Percentiles rank a stretch among this genome's conserved stretches.
Conservation (phyloP, 1,140 invertebrate genomes). For the Heliconius hermathena region DNA sequence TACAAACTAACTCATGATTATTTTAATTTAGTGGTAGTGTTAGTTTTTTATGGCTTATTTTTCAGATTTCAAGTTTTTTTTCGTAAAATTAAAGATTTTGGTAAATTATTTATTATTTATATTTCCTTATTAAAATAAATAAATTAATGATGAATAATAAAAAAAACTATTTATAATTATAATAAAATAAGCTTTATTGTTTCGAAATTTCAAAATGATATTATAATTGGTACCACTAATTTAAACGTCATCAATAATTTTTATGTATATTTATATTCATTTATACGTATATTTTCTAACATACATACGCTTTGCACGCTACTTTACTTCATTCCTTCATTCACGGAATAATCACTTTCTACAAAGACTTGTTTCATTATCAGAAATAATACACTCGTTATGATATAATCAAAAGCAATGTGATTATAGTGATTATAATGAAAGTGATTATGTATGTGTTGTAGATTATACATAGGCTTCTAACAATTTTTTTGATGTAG, state of each 20-base stretch:
- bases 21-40: conserved; percentile 10
- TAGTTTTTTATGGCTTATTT: background rate
- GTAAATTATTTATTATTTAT: background rate
- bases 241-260: background rate
- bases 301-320: conserved; percentile 29
- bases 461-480: conserved; percentile 8
- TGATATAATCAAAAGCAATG: conserved; percentile 11
- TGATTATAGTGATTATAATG: conserved; percentile 42
- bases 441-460: conserved; percentile 60
- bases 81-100: background rate
- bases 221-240: background rate
- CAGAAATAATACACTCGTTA: conserved; percentile 51
- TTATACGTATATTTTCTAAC: conserved; percentile 7
- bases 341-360: conserved; percentile 59
- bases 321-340: conserved; percentile 24
- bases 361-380: conserved; percentile 59
- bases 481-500: background rate
- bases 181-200: too few relatives aligned
- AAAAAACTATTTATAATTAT: too few relatives aligned
- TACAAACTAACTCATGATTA: conserved; percentile 1
- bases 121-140: background rate
- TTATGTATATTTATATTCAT: background rate
- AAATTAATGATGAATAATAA: too few relatives aligned
- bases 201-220: background rate
- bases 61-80: background rate